Percentiles rank a stretch among this genome's conserved stretches.
phyloP scores from a whole-genome alignment of 2,888 invertebrate species.

The Sphaerophoria taeniata region DNA sequence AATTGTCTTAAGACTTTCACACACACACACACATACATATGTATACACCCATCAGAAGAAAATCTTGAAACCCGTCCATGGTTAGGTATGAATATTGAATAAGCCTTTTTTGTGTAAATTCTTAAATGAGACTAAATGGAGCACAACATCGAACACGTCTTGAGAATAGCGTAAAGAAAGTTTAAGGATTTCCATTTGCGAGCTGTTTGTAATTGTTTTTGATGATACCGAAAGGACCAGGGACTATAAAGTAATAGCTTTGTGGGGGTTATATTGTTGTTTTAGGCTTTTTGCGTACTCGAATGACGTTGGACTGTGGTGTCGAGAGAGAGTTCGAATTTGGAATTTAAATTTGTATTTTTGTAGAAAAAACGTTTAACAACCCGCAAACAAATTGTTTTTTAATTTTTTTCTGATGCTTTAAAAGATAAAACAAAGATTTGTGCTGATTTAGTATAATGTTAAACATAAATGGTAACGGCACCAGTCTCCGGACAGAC shows the following conservation, averaged over 20 bases:
- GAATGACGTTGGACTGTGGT: no score
- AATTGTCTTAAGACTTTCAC: background rate
- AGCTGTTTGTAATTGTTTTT: slow-evolving; percentile 68
- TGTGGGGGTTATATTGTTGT: slow-evolving; percentile 32
- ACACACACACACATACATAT: background rate
- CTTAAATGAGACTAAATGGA: slow-evolving; percentile 72
- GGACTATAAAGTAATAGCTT: slow-evolving; percentile 24
- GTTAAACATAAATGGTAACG: no score
- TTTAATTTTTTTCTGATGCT: no score
- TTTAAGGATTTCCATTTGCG: slow-evolving; percentile 40
- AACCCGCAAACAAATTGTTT: no score
- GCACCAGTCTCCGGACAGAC: no score
- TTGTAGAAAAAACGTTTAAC: no score
- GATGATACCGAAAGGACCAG: slow-evolving; percentile 46
- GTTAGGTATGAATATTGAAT: background rate
- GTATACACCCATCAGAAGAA: background rate
- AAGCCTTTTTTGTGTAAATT: slow-evolving; percentile 56
- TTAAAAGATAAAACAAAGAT: no score
- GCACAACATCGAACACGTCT: slow-evolving; percentile 47
- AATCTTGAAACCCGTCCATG: background rate
- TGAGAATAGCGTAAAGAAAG: slow-evolving; percentile 9
- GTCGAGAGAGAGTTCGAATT: no score
- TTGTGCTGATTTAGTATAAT: no score
- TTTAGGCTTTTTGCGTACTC: slow-evolving; percentile 6
- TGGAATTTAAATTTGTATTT: no score